Evolutionary conservation across 2,888 invertebrate species (phyloP).

Genomic region (Xestoiulus laeticollis): DNA sequence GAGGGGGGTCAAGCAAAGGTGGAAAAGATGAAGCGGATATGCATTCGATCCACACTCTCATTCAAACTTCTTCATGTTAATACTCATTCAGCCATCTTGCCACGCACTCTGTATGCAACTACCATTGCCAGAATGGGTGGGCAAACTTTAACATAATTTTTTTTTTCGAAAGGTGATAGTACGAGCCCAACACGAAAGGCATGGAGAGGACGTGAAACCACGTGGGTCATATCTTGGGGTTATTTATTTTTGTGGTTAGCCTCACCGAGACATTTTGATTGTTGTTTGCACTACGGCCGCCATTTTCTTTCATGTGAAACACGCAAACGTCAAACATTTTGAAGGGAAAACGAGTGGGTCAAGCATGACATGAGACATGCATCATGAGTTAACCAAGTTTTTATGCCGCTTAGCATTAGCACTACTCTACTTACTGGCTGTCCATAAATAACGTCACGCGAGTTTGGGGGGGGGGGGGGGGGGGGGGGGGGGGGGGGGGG

Average conservation of each 20-base stretch:
- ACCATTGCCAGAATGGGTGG: not conserved
- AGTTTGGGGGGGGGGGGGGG: too few relatives aligned
- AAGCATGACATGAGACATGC: not conserved
- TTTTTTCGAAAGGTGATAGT: not conserved
- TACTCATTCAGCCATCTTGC: not conserved
- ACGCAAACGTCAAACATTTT: not conserved
- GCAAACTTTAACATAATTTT: not conserved
- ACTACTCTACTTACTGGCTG: too few relatives aligned
- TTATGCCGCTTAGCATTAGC: too few relatives aligned
- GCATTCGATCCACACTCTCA: not conserved
- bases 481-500: too few relatives aligned
- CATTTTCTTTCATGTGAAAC: not conserved
- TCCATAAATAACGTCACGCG: too few relatives aligned
- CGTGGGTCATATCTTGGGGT: not conserved
- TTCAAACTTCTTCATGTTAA: not conserved
- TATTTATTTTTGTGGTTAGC: conserved; percentile 32
- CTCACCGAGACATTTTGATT: conserved; percentile 27
- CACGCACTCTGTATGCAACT: not conserved
- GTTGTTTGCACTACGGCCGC: conserved; percentile 13
- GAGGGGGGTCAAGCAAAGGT: conserved; percentile 15
- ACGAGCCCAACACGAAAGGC: not conserved
- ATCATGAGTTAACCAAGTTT: too few relatives aligned
- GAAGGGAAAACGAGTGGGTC: not conserved
- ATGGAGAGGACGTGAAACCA: not conserved
- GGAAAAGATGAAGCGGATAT: conserved; percentile 17